Percentiles rank a stretch among this genome's conserved stretches.
Conservation (phyloP, 1,140 invertebrate species). For the Bombus cullumanus region DNA sequence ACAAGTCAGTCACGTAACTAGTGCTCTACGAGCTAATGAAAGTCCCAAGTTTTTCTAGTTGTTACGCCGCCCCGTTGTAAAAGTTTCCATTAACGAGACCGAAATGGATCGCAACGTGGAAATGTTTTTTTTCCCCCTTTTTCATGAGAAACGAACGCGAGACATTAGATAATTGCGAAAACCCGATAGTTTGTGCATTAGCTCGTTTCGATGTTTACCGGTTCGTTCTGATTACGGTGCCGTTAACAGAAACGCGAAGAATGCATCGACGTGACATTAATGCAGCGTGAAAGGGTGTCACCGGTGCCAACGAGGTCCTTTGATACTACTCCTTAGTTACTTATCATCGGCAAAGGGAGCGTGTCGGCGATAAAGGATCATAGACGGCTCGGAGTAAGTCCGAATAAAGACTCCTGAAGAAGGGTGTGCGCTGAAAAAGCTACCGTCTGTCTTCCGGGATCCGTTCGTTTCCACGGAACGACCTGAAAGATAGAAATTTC, state of each 20-base stretch:
- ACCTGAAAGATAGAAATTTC: constrained; percentile 51
- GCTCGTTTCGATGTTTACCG: neutral
- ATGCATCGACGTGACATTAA: constrained; percentile 15
- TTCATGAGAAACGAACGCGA: neutral
- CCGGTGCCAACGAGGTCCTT: constrained; percentile 34
- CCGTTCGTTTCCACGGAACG: constrained; percentile 48
- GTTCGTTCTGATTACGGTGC: neutral
- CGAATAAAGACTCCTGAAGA: constrained; percentile 17
- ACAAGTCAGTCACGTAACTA: constrained; percentile 22
- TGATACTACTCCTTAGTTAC: constrained; percentile 59
- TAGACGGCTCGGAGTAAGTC: constrained; percentile 1
- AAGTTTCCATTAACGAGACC: constrained; percentile 35
- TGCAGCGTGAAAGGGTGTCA: constrained; percentile 24
- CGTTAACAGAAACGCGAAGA: neutral
- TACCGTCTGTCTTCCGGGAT: constrained; percentile 45
- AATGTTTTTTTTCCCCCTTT: too few species aligned
- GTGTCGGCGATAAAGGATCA: constrained; percentile 45
- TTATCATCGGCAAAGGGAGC: constrained; percentile 36
- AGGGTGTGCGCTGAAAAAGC: constrained; percentile 23
- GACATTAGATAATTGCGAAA: neutral
- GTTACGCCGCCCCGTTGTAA: neutral
- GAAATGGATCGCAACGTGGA: neutral
- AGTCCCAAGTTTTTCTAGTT: constrained; percentile 22
- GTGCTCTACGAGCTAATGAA: constrained; percentile 13
- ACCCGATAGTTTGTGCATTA: neutral